Conservation (phyloP, 2,888 invertebrate species). For the Meghimatium bilineatum region DNA sequence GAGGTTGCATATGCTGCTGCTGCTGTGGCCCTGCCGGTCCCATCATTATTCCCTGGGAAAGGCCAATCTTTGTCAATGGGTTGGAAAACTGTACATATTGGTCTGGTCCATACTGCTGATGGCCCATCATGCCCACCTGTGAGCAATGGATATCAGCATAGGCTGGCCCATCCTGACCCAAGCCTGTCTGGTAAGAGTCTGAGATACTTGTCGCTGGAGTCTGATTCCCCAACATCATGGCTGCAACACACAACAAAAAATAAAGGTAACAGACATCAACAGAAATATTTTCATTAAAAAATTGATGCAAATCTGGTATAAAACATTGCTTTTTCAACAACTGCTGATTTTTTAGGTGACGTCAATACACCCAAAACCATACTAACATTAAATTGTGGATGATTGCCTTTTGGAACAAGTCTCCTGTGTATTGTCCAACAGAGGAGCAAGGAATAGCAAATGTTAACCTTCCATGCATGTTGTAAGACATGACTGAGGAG, state of each 20-base stretch:
- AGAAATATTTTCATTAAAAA: no score
- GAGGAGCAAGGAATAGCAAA: no score
- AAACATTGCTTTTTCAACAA: no score
- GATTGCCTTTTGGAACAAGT: no score
- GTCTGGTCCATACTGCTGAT: slow-evolving; percentile 52
- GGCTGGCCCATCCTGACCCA: slow-evolving; percentile 53
- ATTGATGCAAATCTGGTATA: no score
- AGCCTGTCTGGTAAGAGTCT: slow-evolving; percentile 50
- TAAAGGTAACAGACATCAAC: no score
- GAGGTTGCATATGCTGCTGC: slow-evolving; percentile 50
- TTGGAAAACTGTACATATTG: slow-evolving; percentile 43
- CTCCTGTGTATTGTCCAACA: no score
- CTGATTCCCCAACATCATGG: slow-evolving; percentile 32
- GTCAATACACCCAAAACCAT: no score
- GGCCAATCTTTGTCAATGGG: slow-evolving; percentile 43
- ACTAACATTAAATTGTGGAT: no score
- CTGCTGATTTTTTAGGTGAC: no score
- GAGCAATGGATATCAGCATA: slow-evolving; percentile 57
- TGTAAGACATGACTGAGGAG: no score
- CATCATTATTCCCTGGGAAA: slow-evolving; percentile 43
- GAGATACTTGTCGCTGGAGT: slow-evolving; percentile 26
- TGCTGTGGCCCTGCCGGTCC: slow-evolving; percentile 27
- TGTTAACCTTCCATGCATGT: no score
- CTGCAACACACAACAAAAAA: slow-evolving; percentile 26
- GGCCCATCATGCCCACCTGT: slow-evolving; percentile 45